Evolutionary conservation across 2,113 vertebrate species (phyloP).

Genomic region (Tympanuchus pallidicinctus): DNA sequence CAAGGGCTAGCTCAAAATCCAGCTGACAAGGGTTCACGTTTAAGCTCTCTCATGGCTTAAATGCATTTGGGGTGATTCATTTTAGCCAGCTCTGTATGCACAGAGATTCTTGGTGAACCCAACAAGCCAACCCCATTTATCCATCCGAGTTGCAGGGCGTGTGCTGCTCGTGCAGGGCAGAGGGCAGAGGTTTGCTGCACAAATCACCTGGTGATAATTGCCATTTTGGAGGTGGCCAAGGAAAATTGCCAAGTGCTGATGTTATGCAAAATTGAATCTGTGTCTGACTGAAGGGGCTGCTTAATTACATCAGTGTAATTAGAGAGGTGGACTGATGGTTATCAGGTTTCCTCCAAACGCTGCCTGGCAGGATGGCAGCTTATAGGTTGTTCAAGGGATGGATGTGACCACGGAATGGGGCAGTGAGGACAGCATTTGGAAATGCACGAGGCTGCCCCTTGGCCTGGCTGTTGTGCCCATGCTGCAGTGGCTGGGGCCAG

Average conservation of each 20-base stretch:
- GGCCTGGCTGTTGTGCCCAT: neutral
- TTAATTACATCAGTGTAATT: slow-evolving; percentile 4
- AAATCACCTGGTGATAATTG: too few species aligned
- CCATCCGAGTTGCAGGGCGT: neutral
- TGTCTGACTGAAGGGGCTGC: neutral
- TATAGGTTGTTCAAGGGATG: neutral
- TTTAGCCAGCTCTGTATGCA: neutral
- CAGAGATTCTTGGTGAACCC: neutral
- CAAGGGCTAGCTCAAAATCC: neutral
- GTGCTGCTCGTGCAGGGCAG: neutral
- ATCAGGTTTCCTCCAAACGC: neutral
- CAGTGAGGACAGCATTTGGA: neutral
- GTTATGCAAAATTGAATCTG: neutral
- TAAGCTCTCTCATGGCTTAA: neutral
- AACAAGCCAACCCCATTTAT: neutral
- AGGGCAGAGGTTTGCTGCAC: neutral
- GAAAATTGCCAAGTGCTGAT: neutral
- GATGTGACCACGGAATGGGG: neutral
- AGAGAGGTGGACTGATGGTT: neutral
- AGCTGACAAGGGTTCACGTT: neutral
- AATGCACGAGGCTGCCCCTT: neutral
- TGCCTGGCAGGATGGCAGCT: neutral
- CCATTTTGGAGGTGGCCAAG: neutral
- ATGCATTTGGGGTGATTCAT: neutral
- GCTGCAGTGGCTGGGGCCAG: too few species aligned